Conservation (phyloP, 2,113 vertebrate species). For the Micronycteris hirsuta region DNA sequence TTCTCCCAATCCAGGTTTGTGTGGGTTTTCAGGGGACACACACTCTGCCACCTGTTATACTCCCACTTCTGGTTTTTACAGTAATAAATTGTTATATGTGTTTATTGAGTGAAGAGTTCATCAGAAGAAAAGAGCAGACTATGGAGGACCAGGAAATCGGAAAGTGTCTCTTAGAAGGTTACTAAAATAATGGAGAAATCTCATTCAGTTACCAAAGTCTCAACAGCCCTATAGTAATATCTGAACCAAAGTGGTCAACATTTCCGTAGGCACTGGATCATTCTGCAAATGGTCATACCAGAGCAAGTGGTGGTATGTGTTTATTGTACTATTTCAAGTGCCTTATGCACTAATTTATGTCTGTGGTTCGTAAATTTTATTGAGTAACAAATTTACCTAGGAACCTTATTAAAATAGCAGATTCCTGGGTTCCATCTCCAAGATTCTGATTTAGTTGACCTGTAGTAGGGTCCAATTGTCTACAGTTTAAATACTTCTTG, state of each 20-base stretch:
- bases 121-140: not conserved
- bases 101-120: not conserved
- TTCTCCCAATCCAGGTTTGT: no score
- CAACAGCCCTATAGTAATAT: not conserved
- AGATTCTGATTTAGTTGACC: not conserved
- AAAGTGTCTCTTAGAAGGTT: not conserved
- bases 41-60: no score
- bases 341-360: not conserved
- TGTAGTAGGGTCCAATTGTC: not conserved
- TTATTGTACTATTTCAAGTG: not conserved
- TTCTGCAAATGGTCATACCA: not conserved
- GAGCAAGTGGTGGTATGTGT: not conserved
- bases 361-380: not conserved
- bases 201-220: not conserved
- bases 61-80: not conserved
- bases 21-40: no score
- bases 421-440: not conserved
- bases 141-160: not conserved
- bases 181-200: not conserved
- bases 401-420: not conserved
- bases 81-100: not conserved
- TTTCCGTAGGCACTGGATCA: not conserved
- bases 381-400: not conserved
- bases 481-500: not conserved
- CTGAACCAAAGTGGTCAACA: not conserved